These are phyloP conservation scores for Anadara kagoshimensis DNA, from an alignment of 1,140 invertebrate species.

Conservation along the genomic window DNA sequence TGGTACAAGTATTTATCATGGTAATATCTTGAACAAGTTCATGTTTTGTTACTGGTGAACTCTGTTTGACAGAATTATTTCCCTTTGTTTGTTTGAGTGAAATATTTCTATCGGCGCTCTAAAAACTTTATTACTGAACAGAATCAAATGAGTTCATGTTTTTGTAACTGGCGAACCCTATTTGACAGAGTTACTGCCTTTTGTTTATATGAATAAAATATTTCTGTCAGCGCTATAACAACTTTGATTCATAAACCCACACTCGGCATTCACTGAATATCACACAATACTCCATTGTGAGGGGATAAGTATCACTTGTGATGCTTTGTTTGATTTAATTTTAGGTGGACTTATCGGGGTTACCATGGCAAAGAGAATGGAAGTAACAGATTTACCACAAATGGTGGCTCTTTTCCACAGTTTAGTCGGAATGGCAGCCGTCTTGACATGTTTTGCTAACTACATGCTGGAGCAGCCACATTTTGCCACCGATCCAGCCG, in stretches of 20 bases:
- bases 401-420: constrained; percentile 93
- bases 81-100: too few relatives aligned
- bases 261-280: not conserved
- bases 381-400: constrained; percentile 93
- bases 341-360: constrained; percentile 69
- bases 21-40: too few relatives aligned
- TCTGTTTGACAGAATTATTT: too few relatives aligned
- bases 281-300: too few relatives aligned
- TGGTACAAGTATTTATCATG: too few relatives aligned
- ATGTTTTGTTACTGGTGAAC: too few relatives aligned
- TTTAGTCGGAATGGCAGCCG: constrained; percentile 90
- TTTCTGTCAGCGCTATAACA: not conserved
- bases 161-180: not conserved
- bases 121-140: too few relatives aligned
- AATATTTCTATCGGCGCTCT: too few relatives aligned
- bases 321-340: not conserved
- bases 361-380: constrained; percentile 85
- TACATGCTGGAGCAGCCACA: constrained; percentile 88
- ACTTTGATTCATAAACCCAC: not conserved
- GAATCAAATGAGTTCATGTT: too few relatives aligned
- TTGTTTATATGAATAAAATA: not conserved
- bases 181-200: not conserved
- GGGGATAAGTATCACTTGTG: too few relatives aligned
- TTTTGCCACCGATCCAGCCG: constrained; percentile 87
- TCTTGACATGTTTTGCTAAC: constrained; percentile 89